These are phyloP conservation scores for Ctenopoma kingsleyae DNA, from an alignment of 2,797 vertebrate genomes.

Conservation along the genomic window DNA sequence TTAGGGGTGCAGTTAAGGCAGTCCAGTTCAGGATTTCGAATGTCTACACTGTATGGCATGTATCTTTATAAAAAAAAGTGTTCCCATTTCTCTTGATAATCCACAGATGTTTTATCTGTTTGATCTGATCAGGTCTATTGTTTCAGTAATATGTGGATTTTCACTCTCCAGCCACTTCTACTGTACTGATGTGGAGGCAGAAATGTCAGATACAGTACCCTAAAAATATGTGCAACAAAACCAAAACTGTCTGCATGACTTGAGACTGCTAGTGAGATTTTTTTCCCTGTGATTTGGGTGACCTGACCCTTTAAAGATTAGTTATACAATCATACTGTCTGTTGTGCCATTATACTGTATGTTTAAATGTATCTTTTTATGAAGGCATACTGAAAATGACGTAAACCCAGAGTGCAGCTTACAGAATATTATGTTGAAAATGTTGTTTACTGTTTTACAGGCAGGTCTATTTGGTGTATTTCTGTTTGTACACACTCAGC, in stretches of 20 bases:
- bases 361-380: slow-evolving; percentile 37
- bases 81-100: no score
- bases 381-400: slow-evolving; percentile 17
- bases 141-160: background rate
- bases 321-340: slow-evolving; percentile 18
- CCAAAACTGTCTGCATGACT: background rate
- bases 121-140: background rate
- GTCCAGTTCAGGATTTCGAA: no score
- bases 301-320: slow-evolving; percentile 33
- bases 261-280: background rate
- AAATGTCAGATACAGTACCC: slow-evolving; percentile 1
- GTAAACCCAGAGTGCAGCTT: slow-evolving; percentile 6
- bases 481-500: slow-evolving; percentile 21
- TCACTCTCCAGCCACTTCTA: background rate
- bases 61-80: no score
- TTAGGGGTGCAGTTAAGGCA: no score
- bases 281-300: slow-evolving; percentile 4
- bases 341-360: slow-evolving; percentile 31
- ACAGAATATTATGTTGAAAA: slow-evolving; percentile 13
- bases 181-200: background rate
- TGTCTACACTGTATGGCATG: no score
- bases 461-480: slow-evolving; percentile 17
- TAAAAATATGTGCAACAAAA: background rate
- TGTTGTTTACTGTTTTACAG: slow-evolving; percentile 25
- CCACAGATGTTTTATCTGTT: no score